Evolutionary conservation across 2,113 vertebrate species (phyloP).

Genomic region (Menura novaehollandiae): DNA sequence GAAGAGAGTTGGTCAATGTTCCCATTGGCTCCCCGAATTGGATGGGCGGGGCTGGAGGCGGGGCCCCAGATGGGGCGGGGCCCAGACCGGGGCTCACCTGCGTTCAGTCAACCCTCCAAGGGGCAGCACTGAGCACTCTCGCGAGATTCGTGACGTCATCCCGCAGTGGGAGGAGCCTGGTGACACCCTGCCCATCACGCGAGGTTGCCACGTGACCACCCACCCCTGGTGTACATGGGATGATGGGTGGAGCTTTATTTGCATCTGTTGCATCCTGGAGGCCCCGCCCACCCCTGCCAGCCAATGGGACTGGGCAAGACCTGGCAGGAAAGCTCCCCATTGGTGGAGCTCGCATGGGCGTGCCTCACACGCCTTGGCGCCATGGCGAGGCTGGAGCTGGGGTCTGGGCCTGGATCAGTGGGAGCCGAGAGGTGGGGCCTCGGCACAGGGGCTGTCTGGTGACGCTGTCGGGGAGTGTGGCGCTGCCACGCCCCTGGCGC

Average conservation of each 20-base stretch:
- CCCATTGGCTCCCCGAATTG: not conserved
- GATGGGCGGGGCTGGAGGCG: not conserved
- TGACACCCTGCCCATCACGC: not conserved
- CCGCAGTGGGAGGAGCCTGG: not conserved
- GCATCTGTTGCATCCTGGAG: not conserved
- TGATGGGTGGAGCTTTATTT: not conserved
- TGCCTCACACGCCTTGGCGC: fast-evolving
- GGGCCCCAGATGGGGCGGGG: not conserved
- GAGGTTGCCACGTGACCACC: not conserved
- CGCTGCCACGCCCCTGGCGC: fast-evolving
- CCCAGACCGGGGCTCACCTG: not conserved
- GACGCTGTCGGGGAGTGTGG: fast-evolving
- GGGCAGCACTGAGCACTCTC: slow-evolving; percentile 2
- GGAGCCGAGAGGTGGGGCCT: fast-evolving
- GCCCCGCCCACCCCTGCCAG: not conserved
- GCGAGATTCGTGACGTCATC: slow-evolving; percentile 25
- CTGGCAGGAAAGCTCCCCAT: not conserved
- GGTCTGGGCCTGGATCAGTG: too few relatives aligned
- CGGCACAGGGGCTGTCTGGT: fast-evolving
- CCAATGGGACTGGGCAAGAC: not conserved
- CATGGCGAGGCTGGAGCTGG: fast-evolving
- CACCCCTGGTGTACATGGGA: not conserved
- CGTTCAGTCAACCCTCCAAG: not conserved
- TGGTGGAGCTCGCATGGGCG: not conserved
- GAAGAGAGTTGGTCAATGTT: not conserved